A percentile compares a stretch with the other conserved stretches of the same genome.
Conservation (phyloP, 2,888 invertebrate species). For the Drosophila phalerata region DNA sequence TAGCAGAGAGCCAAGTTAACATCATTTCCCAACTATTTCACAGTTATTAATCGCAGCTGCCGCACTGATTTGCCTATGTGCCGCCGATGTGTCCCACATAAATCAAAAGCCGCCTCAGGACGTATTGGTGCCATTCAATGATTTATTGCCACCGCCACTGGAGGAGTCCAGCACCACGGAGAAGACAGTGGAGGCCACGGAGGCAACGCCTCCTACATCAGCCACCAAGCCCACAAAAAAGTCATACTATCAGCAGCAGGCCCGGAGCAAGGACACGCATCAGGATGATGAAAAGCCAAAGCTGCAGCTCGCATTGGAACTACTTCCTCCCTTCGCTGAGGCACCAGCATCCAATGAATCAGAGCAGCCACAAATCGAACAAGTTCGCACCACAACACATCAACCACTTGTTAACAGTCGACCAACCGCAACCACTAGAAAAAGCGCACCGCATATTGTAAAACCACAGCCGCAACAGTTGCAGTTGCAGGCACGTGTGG, state of each 20-base stretch:
- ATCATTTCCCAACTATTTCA: slow-evolving; percentile 57
- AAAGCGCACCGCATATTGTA: slow-evolving; percentile 26
- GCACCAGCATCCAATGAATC: slow-evolving; percentile 23
- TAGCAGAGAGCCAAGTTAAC: slow-evolving; percentile 23
- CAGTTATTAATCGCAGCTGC: slow-evolving; percentile 79
- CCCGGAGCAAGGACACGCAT: slow-evolving; percentile 48
- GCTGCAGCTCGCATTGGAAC: slow-evolving; percentile 55
- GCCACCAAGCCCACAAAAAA: slow-evolving; percentile 70
- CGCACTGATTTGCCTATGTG: slow-evolving; percentile 63
- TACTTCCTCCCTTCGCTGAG: slow-evolving; percentile 67
- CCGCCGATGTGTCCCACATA: slow-evolving; percentile 72
- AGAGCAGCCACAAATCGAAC: slow-evolving; percentile 22
- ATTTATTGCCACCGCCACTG: slow-evolving; percentile 80
- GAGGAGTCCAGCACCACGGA: slow-evolving; percentile 46
- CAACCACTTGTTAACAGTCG: slow-evolving; percentile 32
- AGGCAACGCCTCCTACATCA: slow-evolving; percentile 21
- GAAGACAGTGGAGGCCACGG: not conserved
- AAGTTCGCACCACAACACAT: slow-evolving; percentile 29
- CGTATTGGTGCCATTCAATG: slow-evolving; percentile 79
- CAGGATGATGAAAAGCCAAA: slow-evolving; percentile 42
- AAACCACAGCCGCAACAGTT: slow-evolving; percentile 14
- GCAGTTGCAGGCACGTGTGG: slow-evolving; percentile 18
- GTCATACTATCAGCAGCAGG: slow-evolving; percentile 56
- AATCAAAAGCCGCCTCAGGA: slow-evolving; percentile 62
- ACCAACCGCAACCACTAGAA: slow-evolving; percentile 3